Base-by-base conservation (phyloP, 2,888 invertebrate species). In the Drosophila pseudotakahashii region DNA sequence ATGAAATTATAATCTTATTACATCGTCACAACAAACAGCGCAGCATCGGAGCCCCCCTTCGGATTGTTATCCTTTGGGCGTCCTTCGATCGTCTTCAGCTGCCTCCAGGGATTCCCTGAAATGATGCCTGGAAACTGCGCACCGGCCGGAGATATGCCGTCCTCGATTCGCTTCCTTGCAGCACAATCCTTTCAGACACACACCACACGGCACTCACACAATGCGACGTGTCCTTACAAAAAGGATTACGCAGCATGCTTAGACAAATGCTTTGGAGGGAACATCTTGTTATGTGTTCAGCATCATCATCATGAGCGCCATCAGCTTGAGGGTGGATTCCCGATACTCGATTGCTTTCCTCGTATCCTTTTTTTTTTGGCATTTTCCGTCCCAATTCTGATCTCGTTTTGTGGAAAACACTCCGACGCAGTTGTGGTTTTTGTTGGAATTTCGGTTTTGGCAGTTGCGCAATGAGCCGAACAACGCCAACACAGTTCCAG, bases 201-300 rank as follows among this genome's bases (percentile, higher is more conserved):
- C 73, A 45, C 68, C 71, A 61, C 67, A 67, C 55, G 61, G 74
- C 36, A 53, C 57, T 52, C 69, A 67, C 47, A 77, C 72, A 66
- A 45, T 48, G 37, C 61, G 73, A 88, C 90, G 89, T 90, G 90
- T 77, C 80, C 77, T 82, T 80, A 90, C 90, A 89, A 90, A 90
- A 90, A 90, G 89, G 89, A 90, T 90, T 90, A 90, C 86, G 86
- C 86, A 77, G 78, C 77, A 78, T 78, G 79, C 78, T 76, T 81
- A 84, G 76, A 83, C 58, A 82, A 85, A 75, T 75, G 77, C 68
- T 59, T 26, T 48, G 34, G 68, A 82, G 52, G 61, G 52, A 81
- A 79, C 76, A 89, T 90, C 89, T 89, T 86, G 87, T 89, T 89
- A 89, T 74, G 73, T 75, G 64, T 76, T 78, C 76, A 70, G 72